phyloP scores from a whole-genome alignment of 2,797 vertebrate genomes.

The Streptopelia turtur region DNA sequence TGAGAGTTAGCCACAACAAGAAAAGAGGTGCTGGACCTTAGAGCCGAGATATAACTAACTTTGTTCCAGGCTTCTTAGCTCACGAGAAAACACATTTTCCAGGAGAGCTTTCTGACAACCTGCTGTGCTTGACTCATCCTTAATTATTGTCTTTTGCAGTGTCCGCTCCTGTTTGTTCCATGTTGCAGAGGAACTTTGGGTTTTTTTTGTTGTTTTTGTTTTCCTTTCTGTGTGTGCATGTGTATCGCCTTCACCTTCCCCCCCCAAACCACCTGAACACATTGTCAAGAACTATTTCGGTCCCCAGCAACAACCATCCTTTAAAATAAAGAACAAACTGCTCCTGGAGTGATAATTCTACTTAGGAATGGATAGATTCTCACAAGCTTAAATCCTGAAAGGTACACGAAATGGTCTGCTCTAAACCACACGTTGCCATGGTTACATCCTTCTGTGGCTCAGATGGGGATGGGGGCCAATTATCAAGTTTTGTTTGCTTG shows the following conservation, averaged over 20 bases:
- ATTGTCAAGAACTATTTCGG: constrained; percentile 59
- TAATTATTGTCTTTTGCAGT: constrained; percentile 54
- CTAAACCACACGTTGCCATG: constrained; percentile 75
- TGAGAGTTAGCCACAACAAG: background rate
- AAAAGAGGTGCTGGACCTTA: background rate
- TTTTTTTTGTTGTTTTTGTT: background rate
- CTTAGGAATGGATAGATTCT: constrained; percentile 73
- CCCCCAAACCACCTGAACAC: background rate
- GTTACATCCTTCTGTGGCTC: constrained; percentile 76
- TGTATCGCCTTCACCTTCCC: background rate
- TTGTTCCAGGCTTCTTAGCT: background rate
- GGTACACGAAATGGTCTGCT: constrained; percentile 72
- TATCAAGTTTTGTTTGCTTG: constrained; percentile 82
- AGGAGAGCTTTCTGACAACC: constrained; percentile 39
- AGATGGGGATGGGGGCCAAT: constrained; percentile 78
- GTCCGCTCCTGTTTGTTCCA: constrained; percentile 35
- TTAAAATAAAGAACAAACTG: constrained; percentile 71
- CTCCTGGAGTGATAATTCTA: constrained; percentile 71
- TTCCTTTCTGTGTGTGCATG: background rate
- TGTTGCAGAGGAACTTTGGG: background rate
- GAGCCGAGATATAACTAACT: background rate
- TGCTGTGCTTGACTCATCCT: constrained; percentile 8
- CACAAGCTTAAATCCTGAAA: constrained; percentile 77
- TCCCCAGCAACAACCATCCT: constrained; percentile 21
- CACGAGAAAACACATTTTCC: background rate